Base-by-base conservation (phyloP, 2,113 vertebrate species). In the Machaerirhynchus nigripectus region DNA sequence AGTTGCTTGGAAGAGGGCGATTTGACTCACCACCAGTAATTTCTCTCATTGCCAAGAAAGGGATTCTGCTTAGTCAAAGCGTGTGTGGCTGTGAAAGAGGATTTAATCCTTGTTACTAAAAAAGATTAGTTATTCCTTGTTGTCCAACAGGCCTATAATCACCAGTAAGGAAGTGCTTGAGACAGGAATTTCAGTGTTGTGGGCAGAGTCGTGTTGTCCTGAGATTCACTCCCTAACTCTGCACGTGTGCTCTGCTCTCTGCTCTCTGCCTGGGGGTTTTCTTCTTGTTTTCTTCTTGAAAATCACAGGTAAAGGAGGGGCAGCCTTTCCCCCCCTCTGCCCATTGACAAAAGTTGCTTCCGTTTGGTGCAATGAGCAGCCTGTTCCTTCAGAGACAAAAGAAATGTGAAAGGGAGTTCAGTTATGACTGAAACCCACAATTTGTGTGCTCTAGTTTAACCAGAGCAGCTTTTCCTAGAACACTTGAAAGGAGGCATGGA, bases 91-190 rank as follows among this genome's bases (percentile, higher is more conserved):
- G 9, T 61, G 55, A 93, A 76, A 77, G 74, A 85, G 81, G 84
- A 91, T 93, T 96, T 89, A 27, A 61, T 69, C 70, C 7, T 60
- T 71, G 76, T 71, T 70, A 37, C 50, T 87, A 46, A 69, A 82
- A 95, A 79, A 56, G 65, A 65, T 65, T 71, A 60, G 55, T 61
- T 92, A 90, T 35, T 87, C 64, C 63, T 61, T 18, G 9, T 44
- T 74, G 84, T 91, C 74, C 93, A 83, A 59, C 69, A 92, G 69
- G 69, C 52, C 61, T 76, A 9, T 65, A 82, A 87, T 84, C 84
- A 40, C 84, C 53, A 7, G 4, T 9, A 73, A 73, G 69, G 35
- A 56, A 68, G 49, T 20, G 33, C 67, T 35, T 69, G 67, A 76
- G 89, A 83, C 81, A 75, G 42, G 53, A 40, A 70, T 86, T 79